Percentiles rank a stretch among this genome's conserved stretches.
Evolutionary conservation across 2,113 vertebrate genomes (phyloP).

Genomic region (Mesitornis unicolor): DNA sequence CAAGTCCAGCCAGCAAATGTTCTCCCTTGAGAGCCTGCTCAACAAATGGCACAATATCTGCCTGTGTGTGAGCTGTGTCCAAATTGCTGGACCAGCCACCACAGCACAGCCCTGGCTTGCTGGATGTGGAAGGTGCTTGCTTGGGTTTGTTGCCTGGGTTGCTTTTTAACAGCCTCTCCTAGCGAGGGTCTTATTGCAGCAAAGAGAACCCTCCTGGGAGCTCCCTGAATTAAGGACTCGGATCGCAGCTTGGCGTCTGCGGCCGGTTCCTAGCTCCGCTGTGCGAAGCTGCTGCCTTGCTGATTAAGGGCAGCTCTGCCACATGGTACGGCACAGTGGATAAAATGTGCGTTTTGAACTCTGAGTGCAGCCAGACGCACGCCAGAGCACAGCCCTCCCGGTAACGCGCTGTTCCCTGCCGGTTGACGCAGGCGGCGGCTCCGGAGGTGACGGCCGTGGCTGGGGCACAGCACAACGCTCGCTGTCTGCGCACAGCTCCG

Average conservation of each 20-base stretch:
- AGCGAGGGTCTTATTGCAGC: background rate
- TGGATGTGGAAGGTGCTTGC: background rate
- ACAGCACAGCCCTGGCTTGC: background rate
- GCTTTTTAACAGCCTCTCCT: background rate
- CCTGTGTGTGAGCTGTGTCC: background rate
- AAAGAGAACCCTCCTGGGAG: background rate
- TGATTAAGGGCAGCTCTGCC: background rate
- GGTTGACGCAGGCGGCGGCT: background rate
- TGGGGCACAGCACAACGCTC: background rate
- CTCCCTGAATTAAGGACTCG: background rate
- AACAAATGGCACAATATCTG: background rate
- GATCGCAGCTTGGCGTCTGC: background rate
- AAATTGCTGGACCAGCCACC: background rate
- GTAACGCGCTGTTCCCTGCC: background rate
- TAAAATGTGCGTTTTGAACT: background rate
- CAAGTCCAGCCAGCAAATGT: background rate
- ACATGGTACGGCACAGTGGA: background rate
- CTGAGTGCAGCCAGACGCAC: background rate
- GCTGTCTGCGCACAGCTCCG: accelerated
- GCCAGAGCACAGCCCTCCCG: background rate
- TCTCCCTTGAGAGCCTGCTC: background rate
- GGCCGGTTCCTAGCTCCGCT: background rate
- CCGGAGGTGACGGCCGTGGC: background rate
- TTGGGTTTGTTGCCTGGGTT: background rate
- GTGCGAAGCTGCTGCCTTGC: background rate